A percentile compares a stretch with the other conserved stretches of the same genome.
Conservation (phyloP, 92 coral and sea anemone species). For the Parazoanthus swiftii region DNA sequence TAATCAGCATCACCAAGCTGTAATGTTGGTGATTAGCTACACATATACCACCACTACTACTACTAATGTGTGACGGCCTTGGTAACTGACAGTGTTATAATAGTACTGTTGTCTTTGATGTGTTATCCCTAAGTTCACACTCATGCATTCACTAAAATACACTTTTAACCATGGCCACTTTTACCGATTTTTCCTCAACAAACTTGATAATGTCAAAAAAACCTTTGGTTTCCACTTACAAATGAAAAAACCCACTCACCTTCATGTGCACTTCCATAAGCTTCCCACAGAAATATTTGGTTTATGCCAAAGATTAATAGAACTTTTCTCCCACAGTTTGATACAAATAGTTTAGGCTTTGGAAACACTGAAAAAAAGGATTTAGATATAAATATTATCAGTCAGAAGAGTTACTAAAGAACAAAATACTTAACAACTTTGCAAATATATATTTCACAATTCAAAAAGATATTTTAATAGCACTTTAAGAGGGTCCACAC, state of each 20-base stretch:
- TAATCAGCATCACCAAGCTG: no score
- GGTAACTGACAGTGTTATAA: no score
- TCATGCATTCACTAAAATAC: not conserved
- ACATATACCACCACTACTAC: no score
- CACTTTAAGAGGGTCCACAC: no score
- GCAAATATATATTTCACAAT: no score
- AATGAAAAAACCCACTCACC: not conserved
- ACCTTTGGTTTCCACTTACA: no score
- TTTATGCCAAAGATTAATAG: conserved; percentile 73
- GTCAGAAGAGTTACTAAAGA: not conserved
- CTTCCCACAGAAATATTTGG: conserved; percentile 91
- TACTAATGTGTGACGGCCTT: no score
- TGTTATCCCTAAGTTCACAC: not conserved
- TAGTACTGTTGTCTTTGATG: no score
- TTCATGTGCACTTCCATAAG: conserved; percentile 40
- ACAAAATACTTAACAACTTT: no score
- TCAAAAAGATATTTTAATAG: no score
- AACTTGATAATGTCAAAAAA: not conserved
- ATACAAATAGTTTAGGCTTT: conserved; percentile 65
- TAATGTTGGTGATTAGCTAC: no score
- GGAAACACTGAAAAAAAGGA: conserved; percentile 54
- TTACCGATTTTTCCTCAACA: not conserved
- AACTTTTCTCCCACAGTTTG: conserved; percentile 82
- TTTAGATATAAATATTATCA: not conserved
- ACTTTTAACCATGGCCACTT: not conserved